Conservation (phyloP, 2,888 invertebrate species). For the Ecliptopera silaceata region DNA sequence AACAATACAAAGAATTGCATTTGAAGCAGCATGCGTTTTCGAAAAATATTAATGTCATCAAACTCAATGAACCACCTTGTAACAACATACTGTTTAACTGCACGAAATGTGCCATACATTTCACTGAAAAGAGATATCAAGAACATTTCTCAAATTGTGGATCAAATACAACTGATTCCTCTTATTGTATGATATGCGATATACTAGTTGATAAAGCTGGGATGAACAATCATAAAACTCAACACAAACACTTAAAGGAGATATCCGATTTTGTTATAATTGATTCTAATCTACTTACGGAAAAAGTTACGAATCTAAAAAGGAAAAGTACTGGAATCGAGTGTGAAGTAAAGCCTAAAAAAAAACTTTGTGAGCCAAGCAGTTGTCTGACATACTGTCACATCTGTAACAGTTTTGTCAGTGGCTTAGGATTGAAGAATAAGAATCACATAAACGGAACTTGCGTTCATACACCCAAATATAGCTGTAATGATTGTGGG, state of each 20-base stretch:
- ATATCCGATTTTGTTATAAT: slow-evolving; percentile 45
- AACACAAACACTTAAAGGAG: slow-evolving; percentile 39
- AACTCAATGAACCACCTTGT: slow-evolving; percentile 42
- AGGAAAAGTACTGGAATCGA: neutral
- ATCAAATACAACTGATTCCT: slow-evolving; percentile 39
- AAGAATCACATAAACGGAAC: slow-evolving; percentile 44
- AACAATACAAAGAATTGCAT: slow-evolving; percentile 55
- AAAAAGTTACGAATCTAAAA: slow-evolving; percentile 3
- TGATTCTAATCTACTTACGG: slow-evolving; percentile 37
- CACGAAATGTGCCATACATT: slow-evolving; percentile 58
- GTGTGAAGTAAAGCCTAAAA: slow-evolving; percentile 3
- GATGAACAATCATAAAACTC: slow-evolving; percentile 41
- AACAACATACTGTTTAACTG: slow-evolving; percentile 56
- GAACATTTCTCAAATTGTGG: slow-evolving; percentile 53
- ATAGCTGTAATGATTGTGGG: slow-evolving; percentile 59
- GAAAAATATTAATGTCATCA: slow-evolving; percentile 46
- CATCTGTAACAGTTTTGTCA: slow-evolving; percentile 58
- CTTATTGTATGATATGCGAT: slow-evolving; percentile 59
- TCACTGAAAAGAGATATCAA: slow-evolving; percentile 51
- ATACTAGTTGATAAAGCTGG: slow-evolving; percentile 52
- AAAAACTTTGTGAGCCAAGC: slow-evolving; percentile 21
- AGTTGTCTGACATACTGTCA: slow-evolving; percentile 50
- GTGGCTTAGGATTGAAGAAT: slow-evolving; percentile 32
- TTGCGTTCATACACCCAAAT: slow-evolving; percentile 47
- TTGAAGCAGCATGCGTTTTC: slow-evolving; percentile 55